phyloP scores from a whole-genome alignment of 2,888 invertebrate species.

The Gandaritis pyraliata region DNA sequence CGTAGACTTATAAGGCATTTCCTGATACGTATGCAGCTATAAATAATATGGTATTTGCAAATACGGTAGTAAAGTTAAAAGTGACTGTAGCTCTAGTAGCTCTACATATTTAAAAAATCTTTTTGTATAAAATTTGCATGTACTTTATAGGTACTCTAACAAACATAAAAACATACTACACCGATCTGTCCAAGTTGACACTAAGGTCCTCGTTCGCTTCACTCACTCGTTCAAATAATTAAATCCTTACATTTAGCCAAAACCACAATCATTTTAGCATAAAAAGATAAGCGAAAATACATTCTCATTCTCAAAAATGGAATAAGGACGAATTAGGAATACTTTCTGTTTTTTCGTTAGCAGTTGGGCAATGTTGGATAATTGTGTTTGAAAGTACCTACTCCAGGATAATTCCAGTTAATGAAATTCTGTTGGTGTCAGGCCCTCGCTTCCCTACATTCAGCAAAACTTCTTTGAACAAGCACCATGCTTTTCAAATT shows the following conservation, averaged over 20 bases:
- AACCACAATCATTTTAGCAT: constrained; percentile 7
- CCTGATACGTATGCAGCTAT: too few species aligned
- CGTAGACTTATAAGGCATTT: too few species aligned
- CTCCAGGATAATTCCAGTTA: constrained; percentile 44
- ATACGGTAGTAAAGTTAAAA: too few species aligned
- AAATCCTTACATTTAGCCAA: not conserved
- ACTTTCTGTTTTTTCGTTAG: constrained; percentile 44
- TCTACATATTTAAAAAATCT: too few species aligned
- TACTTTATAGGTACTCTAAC: too few species aligned
- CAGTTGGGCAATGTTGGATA: constrained; percentile 41
- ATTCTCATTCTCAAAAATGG: constrained; percentile 27
- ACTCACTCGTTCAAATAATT: too few species aligned
- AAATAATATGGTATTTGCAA: too few species aligned
- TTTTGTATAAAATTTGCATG: too few species aligned
- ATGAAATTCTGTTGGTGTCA: constrained; percentile 47
- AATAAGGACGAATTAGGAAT: constrained; percentile 38
- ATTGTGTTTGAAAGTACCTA: constrained; percentile 46
- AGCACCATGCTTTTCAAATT: constrained; percentile 19
- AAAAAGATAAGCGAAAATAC: constrained; percentile 12
- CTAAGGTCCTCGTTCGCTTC: too few species aligned
- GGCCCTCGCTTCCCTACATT: constrained; percentile 12
- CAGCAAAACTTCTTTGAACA: constrained; percentile 28
- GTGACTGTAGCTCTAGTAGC: too few species aligned
- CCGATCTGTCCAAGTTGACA: too few species aligned
- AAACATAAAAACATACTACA: too few species aligned